A percentile compares a stretch with the other conserved stretches of the same genome.
Conservation (phyloP, 1,140 invertebrate species). For the Drosophila pseudoobscura region DNA sequence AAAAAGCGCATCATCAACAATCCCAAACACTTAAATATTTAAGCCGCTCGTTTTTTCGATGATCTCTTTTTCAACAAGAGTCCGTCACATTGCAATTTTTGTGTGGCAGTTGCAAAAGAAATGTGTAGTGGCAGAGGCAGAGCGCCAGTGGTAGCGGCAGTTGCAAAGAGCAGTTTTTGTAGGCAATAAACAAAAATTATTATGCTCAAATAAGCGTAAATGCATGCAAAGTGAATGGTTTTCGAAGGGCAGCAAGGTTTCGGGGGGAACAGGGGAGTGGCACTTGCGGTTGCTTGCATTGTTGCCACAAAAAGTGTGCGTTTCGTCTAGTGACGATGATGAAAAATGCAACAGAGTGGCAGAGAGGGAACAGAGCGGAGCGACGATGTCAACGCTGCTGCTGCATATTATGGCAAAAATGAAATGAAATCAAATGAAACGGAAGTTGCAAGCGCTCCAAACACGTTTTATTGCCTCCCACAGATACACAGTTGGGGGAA, state of each 20-base stretch:
- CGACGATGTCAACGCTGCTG: conserved; percentile 15
- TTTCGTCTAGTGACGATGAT: conserved; percentile 57
- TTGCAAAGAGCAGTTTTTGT: conserved; percentile 56
- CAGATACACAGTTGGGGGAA: neutral
- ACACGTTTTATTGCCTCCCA: conserved; percentile 72
- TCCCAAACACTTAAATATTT: conserved; percentile 65
- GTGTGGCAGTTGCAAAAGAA: conserved; percentile 24
- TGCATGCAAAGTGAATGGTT: conserved; percentile 52
- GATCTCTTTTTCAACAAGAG: conserved; percentile 11
- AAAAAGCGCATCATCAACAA: conserved; percentile 61
- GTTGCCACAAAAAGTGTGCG: conserved; percentile 65
- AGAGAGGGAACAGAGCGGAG: conserved; percentile 15
- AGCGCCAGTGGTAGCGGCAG: too few relatives aligned
- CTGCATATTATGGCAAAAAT: conserved; percentile 65
- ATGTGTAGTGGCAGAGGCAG: too few relatives aligned
- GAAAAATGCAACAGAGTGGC: conserved; percentile 53
- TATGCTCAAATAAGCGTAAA: conserved; percentile 79
- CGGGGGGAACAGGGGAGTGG: neutral
- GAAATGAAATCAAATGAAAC: conserved; percentile 70
- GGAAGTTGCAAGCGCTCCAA: conserved; percentile 68
- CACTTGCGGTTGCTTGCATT: conserved; percentile 44
- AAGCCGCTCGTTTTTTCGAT: conserved; percentile 41
- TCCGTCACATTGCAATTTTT: conserved; percentile 24
- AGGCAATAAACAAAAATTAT: conserved; percentile 78
- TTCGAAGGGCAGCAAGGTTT: conserved; percentile 5